Percentiles rank a stretch among this genome's conserved stretches.
These are phyloP conservation scores for Neoniphon sammara DNA, from an alignment of 2,797 vertebrate species.

Conservation along the genomic window DNA sequence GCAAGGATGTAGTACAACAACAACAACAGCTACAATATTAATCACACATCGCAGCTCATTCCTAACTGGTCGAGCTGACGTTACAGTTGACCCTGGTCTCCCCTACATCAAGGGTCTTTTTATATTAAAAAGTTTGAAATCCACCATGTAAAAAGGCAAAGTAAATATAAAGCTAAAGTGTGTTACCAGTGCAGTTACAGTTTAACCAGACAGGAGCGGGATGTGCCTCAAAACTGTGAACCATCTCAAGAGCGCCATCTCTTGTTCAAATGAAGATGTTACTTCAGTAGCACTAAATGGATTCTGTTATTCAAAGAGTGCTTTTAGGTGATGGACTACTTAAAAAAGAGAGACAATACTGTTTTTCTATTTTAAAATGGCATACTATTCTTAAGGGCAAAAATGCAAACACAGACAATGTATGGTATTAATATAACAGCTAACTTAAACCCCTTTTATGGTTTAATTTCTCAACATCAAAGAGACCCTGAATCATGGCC, in stretches of 20 bases:
- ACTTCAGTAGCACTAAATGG: background rate
- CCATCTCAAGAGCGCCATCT: slow-evolving; percentile 19
- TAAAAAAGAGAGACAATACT: background rate
- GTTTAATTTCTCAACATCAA: background rate
- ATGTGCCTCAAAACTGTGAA: too few relatives aligned
- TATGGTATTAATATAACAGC: too few relatives aligned
- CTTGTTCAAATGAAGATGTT: slow-evolving; percentile 36
- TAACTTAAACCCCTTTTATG: background rate
- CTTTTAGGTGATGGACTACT: background rate
- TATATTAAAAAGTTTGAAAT: background rate
- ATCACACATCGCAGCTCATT: too few relatives aligned
- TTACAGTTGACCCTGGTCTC: too few relatives aligned
- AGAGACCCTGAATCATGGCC: background rate
- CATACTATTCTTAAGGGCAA: too few relatives aligned
- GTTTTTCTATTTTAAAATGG: slow-evolving; percentile 1
- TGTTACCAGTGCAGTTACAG: too few relatives aligned
- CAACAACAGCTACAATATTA: too few relatives aligned
- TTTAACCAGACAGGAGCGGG: background rate
- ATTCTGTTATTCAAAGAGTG: background rate
- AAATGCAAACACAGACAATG: too few relatives aligned
- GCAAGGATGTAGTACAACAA: too few relatives aligned
- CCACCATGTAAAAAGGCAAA: background rate
- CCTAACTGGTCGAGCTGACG: too few relatives aligned
- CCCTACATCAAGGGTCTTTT: too few relatives aligned
- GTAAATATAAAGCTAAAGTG: too few relatives aligned